Conservation (phyloP, 1,140 invertebrate species). For the Drosophila parvula region DNA sequence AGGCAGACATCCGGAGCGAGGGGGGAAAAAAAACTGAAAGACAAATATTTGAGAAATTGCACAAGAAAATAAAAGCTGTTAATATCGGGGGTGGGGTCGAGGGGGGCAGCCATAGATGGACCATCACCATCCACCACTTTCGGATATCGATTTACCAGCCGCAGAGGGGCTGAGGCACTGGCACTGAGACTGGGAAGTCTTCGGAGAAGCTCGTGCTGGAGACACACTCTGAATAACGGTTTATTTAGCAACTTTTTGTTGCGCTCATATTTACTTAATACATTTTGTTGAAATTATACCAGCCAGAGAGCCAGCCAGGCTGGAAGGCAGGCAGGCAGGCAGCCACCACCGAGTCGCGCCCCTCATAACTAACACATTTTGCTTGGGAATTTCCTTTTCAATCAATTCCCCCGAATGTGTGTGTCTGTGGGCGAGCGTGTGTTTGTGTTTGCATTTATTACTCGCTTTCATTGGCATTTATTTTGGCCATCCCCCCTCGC, state of each 20-base stretch:
- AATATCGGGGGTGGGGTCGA: conserved; percentile 47
- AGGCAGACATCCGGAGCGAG: not conserved
- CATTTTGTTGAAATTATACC: conserved; percentile 77
- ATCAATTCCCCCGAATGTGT: conserved; percentile 45
- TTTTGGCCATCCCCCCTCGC: conserved; percentile 44
- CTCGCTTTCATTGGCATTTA: conserved; percentile 79
- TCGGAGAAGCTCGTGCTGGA: conserved; percentile 14
- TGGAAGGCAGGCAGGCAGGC: no score
- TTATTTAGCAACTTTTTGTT: conserved; percentile 74
- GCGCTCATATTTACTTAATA: conserved; percentile 78
- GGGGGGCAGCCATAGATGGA: conserved; percentile 16
- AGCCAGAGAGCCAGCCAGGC: conserved; percentile 31
- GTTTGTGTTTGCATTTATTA: conserved; percentile 72
- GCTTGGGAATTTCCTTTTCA: conserved; percentile 64
- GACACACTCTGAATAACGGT: conserved; percentile 56
- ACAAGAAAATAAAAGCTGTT: conserved; percentile 71
- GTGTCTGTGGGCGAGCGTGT: conserved; percentile 15
- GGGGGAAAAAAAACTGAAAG: conserved; percentile 43
- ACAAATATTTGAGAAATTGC: conserved; percentile 80
- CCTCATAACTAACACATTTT: conserved; percentile 72
- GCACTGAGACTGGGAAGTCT: not conserved
- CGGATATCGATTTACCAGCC: conserved; percentile 64
- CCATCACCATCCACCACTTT: conserved; percentile 43
- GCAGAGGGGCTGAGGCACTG: conserved; percentile 1
- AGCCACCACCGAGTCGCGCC: conserved; percentile 42